Evolutionary conservation across 1,140 invertebrate species (phyloP), one percentile per base, ranked within the genome.

Genomic region (Microplitis mediator): DNA sequence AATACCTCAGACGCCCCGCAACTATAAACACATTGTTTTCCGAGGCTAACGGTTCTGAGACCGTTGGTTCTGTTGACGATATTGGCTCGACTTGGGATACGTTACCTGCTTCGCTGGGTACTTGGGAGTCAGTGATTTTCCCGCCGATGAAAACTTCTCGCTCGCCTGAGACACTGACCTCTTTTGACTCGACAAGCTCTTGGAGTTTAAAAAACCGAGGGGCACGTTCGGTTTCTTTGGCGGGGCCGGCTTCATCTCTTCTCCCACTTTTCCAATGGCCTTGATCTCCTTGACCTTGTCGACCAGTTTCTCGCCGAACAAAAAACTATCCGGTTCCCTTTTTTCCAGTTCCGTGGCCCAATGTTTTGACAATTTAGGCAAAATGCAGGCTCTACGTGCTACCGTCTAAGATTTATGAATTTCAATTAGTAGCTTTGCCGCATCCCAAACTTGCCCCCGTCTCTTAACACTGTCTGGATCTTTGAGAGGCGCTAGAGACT

Each of bases 331-430:
- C 67, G 75, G 35, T 52, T 77, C 11, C 23, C 36, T 54, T 80
- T 82, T 73, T 66, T 80, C 45, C 32, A 78, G 3, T 67, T 77
- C 13, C 79, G 77, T 80, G 64, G 51, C 71, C 71, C 45, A 9
- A 58, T 36, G 54, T 62, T 45, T 45, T 23, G 23, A 72, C 67
- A 52, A 13, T 68, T 39, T 54, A 63, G 75, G 16, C n/a, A 11
- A 58, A 68, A 75, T 36, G 1, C 36, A 23, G 9, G 67, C 34
- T 64, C 64, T 74, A 14, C 73, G 62, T 74, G 69, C 56, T 69
- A 73, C 23, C 64, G 76, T 58, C 56, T 75, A 5, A 54, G 51
- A 54, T 54, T n/a, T 54, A 14, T 54, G 51, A 54, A 54, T 54
- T 54, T 54, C 51, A 23, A 23, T 23, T 23, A 23, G 23, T 23